Evolutionary conservation across 2,797 vertebrate genomes (phyloP).

Genomic region (Cyclura pinguis): DNA sequence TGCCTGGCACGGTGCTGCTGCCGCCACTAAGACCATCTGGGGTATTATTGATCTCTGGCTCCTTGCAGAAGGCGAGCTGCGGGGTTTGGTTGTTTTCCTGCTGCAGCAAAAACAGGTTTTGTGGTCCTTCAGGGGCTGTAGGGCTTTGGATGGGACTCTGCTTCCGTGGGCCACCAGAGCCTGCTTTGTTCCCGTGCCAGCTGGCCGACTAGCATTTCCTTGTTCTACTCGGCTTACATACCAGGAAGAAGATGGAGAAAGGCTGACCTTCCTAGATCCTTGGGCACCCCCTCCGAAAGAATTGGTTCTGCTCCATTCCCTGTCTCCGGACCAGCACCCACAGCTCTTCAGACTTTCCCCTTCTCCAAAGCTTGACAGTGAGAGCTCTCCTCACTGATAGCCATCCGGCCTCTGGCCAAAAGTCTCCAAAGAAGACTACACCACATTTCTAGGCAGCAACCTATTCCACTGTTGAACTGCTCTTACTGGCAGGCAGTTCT

Average conservation of each 20-base stretch:
- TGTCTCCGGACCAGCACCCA: not conserved
- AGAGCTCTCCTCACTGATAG: too few species aligned
- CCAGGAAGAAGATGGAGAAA: too few species aligned
- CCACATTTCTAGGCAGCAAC: too few species aligned
- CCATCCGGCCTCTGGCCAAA: too few species aligned
- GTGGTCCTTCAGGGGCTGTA: not conserved
- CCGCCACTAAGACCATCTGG: not conserved
- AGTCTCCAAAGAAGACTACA: too few species aligned
- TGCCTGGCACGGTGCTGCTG: too few species aligned
- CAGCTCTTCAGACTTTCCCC: not conserved
- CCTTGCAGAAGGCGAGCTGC: not conserved
- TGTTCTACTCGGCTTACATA: not conserved
- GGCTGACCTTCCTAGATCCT: not conserved
- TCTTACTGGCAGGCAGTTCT: too few species aligned
- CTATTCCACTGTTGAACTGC: too few species aligned
- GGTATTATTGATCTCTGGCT: not conserved
- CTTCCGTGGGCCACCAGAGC: not conserved
- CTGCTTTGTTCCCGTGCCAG: too few species aligned
- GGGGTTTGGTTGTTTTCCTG: not conserved
- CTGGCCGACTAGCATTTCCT: not conserved
- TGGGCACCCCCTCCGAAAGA: not conserved
- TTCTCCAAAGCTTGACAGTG: not conserved
- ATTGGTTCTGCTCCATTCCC: too few species aligned
- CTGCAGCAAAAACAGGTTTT: not conserved
- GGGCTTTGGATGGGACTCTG: not conserved